phyloP scores from a whole-genome alignment of 1,140 invertebrate species.

The Drusus annulatus region DNA sequence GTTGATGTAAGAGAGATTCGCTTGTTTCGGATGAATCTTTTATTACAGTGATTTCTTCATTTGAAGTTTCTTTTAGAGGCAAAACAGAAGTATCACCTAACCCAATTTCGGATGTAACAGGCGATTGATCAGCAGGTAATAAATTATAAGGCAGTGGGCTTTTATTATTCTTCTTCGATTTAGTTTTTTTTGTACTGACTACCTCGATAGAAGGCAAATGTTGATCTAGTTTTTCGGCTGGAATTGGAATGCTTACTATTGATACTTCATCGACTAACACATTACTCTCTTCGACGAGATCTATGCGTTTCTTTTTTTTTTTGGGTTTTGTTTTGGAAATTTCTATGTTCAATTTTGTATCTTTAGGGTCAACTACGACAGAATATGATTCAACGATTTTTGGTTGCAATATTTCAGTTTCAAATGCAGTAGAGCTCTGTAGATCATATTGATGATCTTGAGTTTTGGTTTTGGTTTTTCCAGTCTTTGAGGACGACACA shows the following conservation, averaged over 20 bases:
- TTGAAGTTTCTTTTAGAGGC: neutral
- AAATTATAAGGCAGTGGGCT: neutral
- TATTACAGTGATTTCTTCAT: neutral
- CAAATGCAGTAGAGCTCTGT: too few relatives aligned
- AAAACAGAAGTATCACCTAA: neutral
- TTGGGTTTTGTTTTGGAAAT: neutral
- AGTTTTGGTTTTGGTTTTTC: neutral
- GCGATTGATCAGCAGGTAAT: neutral
- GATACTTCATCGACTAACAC: too few relatives aligned
- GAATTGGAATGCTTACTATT: too few relatives aligned
- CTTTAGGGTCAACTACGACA: neutral
- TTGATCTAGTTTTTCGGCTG: neutral
- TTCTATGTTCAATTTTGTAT: slow-evolving; percentile 1
- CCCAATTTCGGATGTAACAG: neutral
- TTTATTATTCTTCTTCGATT: slow-evolving; percentile 24
- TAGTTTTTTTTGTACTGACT: slow-evolving; percentile 9
- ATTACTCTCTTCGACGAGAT: neutral
- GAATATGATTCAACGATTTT: too few relatives aligned
- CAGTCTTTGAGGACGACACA: slow-evolving; percentile 22
- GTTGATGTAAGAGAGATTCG: too few relatives aligned
- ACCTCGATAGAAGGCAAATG: neutral
- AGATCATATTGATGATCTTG: too few relatives aligned
- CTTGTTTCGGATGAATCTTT: neutral
- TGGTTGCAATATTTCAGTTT: too few relatives aligned
- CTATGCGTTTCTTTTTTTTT: neutral